Evolutionary conservation across 2,113 vertebrate genomes (phyloP).

Genomic region (Trogon melanurus): DNA sequence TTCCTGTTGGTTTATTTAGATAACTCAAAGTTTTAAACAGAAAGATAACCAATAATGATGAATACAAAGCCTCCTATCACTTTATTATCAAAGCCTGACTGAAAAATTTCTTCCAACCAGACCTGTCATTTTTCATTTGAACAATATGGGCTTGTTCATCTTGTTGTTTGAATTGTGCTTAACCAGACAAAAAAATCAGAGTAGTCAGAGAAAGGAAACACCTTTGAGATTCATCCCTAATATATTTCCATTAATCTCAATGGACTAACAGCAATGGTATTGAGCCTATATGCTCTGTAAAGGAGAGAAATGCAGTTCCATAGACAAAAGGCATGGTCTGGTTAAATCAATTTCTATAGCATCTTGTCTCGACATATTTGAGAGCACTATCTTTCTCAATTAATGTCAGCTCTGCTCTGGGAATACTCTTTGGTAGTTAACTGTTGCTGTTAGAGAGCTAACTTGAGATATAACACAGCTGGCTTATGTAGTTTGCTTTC

Average conservation of each 20-base stretch:
- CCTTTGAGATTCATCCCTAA: conserved; percentile 31
- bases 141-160: not conserved
- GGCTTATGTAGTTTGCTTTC: conserved; percentile 43
- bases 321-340: conserved; percentile 34
- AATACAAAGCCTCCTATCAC: not conserved
- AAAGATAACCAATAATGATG: not conserved
- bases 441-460: conserved; percentile 51
- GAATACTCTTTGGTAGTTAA: conserved; percentile 58
- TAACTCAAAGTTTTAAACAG: conserved; percentile 5
- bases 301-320: conserved; percentile 10
- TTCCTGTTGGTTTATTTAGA: not conserved
- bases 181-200: not conserved
- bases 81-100: not conserved
- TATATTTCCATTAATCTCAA: not conserved
- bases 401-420: conserved; percentile 53
- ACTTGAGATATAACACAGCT: conserved; percentile 53
- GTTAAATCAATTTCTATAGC: conserved; percentile 59
- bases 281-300: not conserved
- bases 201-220: conserved; percentile 10
- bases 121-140: conserved; percentile 20
- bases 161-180: conserved; percentile 21
- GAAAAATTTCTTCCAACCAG: not conserved
- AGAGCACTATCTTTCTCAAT: conserved; percentile 62
- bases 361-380: conserved; percentile 49
- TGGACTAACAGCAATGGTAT: not conserved